Conservation (phyloP, 37 sponge, comb jelly and placozoan genomes). For the Corticium candelabrum region DNA sequence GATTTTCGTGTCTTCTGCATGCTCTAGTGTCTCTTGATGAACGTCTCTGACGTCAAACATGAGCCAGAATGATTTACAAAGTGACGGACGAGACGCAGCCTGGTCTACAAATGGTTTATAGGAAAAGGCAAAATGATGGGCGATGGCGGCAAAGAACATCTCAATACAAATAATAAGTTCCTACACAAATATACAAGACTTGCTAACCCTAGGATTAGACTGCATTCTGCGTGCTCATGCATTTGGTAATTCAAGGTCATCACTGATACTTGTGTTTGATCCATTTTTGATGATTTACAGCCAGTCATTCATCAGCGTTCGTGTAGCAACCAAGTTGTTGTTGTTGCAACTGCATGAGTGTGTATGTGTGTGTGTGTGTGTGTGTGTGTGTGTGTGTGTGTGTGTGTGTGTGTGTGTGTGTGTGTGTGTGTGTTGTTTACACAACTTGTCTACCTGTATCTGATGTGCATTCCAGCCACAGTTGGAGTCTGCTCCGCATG, state of each 20-base stretch:
- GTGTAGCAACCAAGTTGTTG: too few relatives aligned
- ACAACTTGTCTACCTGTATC: neutral
- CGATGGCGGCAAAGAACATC: slow-evolving; percentile 79
- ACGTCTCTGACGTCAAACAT: slow-evolving; percentile 73
- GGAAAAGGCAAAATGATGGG: slow-evolving; percentile 84
- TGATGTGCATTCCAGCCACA: neutral
- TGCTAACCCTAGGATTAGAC: neutral
- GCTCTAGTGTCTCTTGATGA: neutral
- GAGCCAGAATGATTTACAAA: slow-evolving; percentile 40
- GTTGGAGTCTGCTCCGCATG: too few relatives aligned
- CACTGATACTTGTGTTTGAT: too few relatives aligned
- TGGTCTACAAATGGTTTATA: slow-evolving; percentile 69
- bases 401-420: too few relatives aligned
- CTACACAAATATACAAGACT: neutral
- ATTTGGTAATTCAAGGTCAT: too few relatives aligned
- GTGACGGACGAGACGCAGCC: slow-evolving; percentile 50
- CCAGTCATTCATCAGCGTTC: too few relatives aligned
- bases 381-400: too few relatives aligned
- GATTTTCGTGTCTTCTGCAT: too few relatives aligned
- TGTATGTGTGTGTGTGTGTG: too few relatives aligned
- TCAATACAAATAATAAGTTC: slow-evolving; percentile 84
- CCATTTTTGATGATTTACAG: too few relatives aligned
- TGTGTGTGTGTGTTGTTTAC: too few relatives aligned
- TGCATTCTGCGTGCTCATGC: neutral
- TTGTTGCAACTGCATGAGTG: too few relatives aligned